Evolutionary conservation across 2,113 vertebrate genomes (phyloP).

Genomic region (Sylvietta virens): DNA sequence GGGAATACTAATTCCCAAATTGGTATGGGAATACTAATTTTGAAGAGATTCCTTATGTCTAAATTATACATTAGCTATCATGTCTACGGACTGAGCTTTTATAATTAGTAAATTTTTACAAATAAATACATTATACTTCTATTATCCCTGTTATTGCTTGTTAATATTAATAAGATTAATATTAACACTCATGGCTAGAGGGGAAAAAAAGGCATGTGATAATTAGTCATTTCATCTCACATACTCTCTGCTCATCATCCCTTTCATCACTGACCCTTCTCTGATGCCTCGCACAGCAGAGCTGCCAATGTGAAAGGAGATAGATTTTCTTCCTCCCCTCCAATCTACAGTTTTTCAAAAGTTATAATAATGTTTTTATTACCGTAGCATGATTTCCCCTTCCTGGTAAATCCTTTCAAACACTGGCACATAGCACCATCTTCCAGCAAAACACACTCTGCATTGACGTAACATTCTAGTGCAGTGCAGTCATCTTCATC

Average conservation of each 20-base stretch:
- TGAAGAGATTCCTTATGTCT: not conserved
- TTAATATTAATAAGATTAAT: conserved; percentile 6
- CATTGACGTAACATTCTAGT: conserved; percentile 72
- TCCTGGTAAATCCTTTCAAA: conserved; percentile 79
- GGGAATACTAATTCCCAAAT: too few relatives aligned
- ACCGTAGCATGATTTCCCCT: conserved; percentile 82
- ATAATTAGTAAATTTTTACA: not conserved
- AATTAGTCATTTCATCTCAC: not conserved
- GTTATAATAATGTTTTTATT: conserved; percentile 27
- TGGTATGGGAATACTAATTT: not conserved
- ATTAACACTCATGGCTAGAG: not conserved
- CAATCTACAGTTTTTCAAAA: not conserved
- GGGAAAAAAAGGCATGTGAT: not conserved
- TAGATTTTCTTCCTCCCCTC: not conserved
- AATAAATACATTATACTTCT: not conserved
- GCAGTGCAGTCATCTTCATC: conserved; percentile 79
- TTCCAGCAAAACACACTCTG: conserved; percentile 72
- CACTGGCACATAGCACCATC: conserved; percentile 77
- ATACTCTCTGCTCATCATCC: not conserved
- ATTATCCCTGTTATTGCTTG: not conserved
- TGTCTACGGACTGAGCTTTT: not conserved
- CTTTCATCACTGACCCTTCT: not conserved
- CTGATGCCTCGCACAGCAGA: not conserved
- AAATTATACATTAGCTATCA: not conserved
- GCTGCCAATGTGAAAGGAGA: not conserved